Percentiles rank a stretch among this genome's conserved stretches.
Evolutionary conservation across 2,113 vertebrate genomes (phyloP).

Genomic region (Atractosteus spatula): DNA sequence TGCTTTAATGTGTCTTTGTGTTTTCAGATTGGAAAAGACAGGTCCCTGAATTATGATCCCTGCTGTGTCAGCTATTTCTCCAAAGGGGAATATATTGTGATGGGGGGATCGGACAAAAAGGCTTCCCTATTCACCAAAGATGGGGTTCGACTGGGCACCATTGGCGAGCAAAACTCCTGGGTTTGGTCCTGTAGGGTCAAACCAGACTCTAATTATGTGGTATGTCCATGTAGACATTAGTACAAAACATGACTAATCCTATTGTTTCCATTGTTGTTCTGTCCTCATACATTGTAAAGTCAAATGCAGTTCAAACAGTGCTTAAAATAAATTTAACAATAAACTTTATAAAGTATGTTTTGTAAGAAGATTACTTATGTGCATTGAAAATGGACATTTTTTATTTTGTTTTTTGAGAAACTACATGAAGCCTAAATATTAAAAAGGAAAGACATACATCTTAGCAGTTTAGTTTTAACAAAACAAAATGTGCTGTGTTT

Average conservation of each 20-base stretch:
- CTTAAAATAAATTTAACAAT: neutral
- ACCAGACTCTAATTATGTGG: slow-evolving; percentile 95
- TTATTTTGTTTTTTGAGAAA: too few species aligned
- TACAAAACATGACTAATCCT: neutral
- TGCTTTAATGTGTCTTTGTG: slow-evolving; percentile 20
- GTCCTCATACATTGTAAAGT: neutral
- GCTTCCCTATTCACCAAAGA: slow-evolving; percentile 94
- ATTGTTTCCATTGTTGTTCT: neutral
- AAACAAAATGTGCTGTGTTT: too few species aligned
- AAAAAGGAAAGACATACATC: too few species aligned
- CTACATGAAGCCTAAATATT: too few species aligned
- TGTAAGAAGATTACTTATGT: slow-evolving; percentile 13
- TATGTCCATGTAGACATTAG: slow-evolving; percentile 51
- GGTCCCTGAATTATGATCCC: slow-evolving; percentile 83
- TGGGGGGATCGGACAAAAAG: slow-evolving; percentile 91
- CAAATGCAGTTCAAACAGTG: neutral
- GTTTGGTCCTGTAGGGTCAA: slow-evolving; percentile 92
- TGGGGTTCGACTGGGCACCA: slow-evolving; percentile 81
- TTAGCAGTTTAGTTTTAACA: too few species aligned
- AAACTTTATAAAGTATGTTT: slow-evolving; percentile 1
- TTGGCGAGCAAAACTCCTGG: slow-evolving; percentile 91
- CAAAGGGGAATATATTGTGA: slow-evolving; percentile 91
- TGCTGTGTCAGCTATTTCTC: slow-evolving; percentile 95
- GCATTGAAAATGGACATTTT: neutral
- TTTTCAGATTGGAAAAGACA: slow-evolving; percentile 87